Percentiles rank a stretch among this genome's conserved stretches.
phyloP scores from a whole-genome alignment of 2,797 vertebrate species.

The Macropodus opercularis region DNA sequence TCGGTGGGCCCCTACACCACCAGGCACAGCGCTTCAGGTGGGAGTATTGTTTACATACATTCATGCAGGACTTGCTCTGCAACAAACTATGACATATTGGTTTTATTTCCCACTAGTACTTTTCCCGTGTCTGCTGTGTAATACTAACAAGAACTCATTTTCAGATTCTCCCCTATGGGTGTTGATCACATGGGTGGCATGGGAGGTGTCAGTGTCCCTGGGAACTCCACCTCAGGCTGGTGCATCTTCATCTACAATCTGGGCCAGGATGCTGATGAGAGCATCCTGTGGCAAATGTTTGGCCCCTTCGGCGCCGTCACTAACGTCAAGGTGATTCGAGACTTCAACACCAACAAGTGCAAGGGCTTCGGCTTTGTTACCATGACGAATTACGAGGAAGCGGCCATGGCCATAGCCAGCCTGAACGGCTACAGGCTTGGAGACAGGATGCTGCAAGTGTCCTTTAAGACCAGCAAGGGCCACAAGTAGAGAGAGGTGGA shows the following conservation, averaged over 20 bases:
- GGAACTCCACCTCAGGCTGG: slow-evolving; percentile 93
- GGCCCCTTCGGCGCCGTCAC: slow-evolving; percentile 98
- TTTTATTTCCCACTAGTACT: neutral
- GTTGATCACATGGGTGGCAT: slow-evolving; percentile 97
- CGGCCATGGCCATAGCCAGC: slow-evolving; percentile 98
- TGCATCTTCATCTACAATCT: slow-evolving; percentile 99
- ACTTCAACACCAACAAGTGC: slow-evolving; percentile 99
- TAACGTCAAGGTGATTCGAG: slow-evolving; percentile 99
- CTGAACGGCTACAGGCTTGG: slow-evolving; percentile 98
- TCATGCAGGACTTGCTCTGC: too few relatives aligned
- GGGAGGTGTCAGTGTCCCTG: slow-evolving; percentile 90
- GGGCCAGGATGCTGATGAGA: slow-evolving; percentile 96
- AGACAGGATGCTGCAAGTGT: slow-evolving; percentile 99
- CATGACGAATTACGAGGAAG: slow-evolving; percentile 99
- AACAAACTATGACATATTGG: too few relatives aligned
- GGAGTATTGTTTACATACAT: too few relatives aligned
- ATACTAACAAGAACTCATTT: neutral
- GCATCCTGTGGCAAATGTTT: slow-evolving; percentile 99
- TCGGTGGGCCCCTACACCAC: slow-evolving; percentile 95
- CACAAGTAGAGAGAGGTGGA: slow-evolving; percentile 90
- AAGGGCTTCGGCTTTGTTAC: slow-evolving; percentile 99
- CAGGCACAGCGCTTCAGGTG: slow-evolving; percentile 98
- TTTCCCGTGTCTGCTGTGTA: neutral
- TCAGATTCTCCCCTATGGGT: slow-evolving; percentile 98
- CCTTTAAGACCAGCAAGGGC: slow-evolving; percentile 99